Conservation (phyloP, 2,888 invertebrate genomes). For the Teleogryllus oceanicus region DNA sequence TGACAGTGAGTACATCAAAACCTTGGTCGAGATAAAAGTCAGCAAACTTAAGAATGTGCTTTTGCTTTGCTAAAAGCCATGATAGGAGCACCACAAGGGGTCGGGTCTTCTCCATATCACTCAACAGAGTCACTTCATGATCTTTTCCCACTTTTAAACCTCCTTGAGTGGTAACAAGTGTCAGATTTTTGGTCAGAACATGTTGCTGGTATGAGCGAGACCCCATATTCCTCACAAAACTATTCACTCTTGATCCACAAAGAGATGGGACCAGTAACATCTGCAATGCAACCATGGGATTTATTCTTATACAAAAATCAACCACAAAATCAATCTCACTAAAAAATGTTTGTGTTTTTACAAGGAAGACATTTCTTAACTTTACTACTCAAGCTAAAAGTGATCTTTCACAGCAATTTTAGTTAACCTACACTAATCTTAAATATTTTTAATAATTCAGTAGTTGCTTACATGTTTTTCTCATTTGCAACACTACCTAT, state of each 20-base stretch:
- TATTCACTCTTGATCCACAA: not conserved
- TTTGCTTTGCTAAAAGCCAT: slow-evolving; percentile 50
- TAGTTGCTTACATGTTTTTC: too few species aligned
- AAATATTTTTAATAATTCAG: too few species aligned
- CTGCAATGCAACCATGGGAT: not conserved
- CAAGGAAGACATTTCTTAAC: too few species aligned
- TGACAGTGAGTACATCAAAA: slow-evolving; percentile 50
- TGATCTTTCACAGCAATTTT: too few species aligned
- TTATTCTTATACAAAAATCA: not conserved
- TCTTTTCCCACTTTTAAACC: not conserved
- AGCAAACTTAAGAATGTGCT: slow-evolving; percentile 50
- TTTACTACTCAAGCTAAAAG: too few species aligned
- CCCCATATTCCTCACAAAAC: not conserved
- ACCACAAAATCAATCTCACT: too few species aligned
- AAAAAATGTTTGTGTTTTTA: too few species aligned
- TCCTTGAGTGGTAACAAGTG: not conserved
- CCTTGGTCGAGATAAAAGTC: slow-evolving; percentile 49
- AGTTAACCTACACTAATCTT: too few species aligned
- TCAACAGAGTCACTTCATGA: not conserved
- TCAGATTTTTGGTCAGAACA: not conserved
- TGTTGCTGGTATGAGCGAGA: not conserved
- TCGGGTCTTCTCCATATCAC: slow-evolving; percentile 26
- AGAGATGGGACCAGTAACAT: not conserved
- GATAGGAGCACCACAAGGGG: slow-evolving; percentile 49
- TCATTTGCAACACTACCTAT: too few species aligned